Evolutionary conservation across 2,888 invertebrate genomes (phyloP), one percentile per base, ranked within the genome.

Genomic region (Ophioninae sp.): DNA sequence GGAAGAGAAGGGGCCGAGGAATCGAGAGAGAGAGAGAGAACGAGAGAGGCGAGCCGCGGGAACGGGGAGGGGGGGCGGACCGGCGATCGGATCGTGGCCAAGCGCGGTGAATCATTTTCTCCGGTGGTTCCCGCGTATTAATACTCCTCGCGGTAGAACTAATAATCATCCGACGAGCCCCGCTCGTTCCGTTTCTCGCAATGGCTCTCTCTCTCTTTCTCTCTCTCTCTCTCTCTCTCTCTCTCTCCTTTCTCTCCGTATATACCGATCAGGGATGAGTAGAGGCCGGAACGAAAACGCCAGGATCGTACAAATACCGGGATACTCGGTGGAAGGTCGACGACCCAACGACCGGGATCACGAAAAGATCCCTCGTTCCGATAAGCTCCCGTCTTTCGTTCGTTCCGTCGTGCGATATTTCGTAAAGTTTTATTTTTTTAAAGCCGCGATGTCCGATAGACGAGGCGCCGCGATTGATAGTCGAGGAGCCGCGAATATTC

Each of bases 21-120:
- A 72, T 5, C 21, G 70, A 6, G 39, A 39, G 39, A 39, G 39
- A 39, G 39, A 39, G 39, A 57, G 64, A 73, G 37, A 59, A 6
- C 10, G 20, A n/a, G 37, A 72, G n/a, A 37, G 70, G n/a, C 3
- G 57, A 57, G 21, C 7, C 20, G 2, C 37, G 57, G 37, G 21
- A 6, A 67, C 21, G 23, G 65, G 57, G 41, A 68, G 44, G 21
- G 44, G n/a, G 81, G 44, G 57, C 37, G 62, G 41, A 7, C 21
- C n/a, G 57, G 72, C 37, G 44, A 59, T 70, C 74, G 80, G 83
- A 78, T 81, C 81, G 78, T 81, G 78, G 69, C 74, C 44, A 81
- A 74, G 73, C 78, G 78, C 78, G 74, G 81, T 81, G 81, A 84
- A 84, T 84, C 84, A 84, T 81, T 81, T 83, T 81, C 84, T 84